These are phyloP conservation scores for Euthynnus affinis DNA, from an alignment of 2,797 vertebrate species.

Conservation along the genomic window DNA sequence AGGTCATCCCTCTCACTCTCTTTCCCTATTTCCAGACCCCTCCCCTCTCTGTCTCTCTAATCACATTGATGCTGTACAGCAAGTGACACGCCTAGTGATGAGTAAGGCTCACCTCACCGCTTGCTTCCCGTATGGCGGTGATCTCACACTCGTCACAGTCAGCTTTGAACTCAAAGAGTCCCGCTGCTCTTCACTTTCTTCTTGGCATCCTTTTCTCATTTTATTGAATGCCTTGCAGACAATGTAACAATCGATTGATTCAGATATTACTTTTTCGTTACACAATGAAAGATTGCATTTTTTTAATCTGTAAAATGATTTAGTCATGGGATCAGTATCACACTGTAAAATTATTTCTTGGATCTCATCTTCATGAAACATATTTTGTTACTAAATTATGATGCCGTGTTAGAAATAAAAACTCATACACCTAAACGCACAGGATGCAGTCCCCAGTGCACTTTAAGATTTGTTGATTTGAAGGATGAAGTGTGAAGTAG, in stretches of 20 bases:
- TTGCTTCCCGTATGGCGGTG: constrained; percentile 68
- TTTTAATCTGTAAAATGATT: constrained; percentile 19
- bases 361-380: constrained; percentile 9
- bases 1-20: constrained; percentile 81
- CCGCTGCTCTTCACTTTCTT: constrained; percentile 16
- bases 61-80: constrained; percentile 76
- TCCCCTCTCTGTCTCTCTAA: constrained; percentile 56
- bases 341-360: background rate
- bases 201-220: constrained; percentile 4
- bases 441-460: background rate
- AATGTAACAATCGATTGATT: background rate
- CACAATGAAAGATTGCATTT: constrained; percentile 13
- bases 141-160: constrained; percentile 56
- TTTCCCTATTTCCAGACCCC: constrained; percentile 30
- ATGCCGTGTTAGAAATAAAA: constrained; percentile 4
- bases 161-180: constrained; percentile 35
- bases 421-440: background rate
- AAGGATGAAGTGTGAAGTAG: background rate
- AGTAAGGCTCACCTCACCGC: constrained; percentile 76
- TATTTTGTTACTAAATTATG: background rate
- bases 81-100: constrained; percentile 79
- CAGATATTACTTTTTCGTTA: constrained; percentile 13
- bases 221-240: constrained; percentile 15
- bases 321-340: constrained; percentile 10
- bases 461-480: background rate